A percentile compares a stretch with the other conserved stretches of the same genome.
These are phyloP conservation scores for Triops cancriformis DNA, from an alignment of 1,140 invertebrate genomes.

Conservation along the genomic window DNA sequence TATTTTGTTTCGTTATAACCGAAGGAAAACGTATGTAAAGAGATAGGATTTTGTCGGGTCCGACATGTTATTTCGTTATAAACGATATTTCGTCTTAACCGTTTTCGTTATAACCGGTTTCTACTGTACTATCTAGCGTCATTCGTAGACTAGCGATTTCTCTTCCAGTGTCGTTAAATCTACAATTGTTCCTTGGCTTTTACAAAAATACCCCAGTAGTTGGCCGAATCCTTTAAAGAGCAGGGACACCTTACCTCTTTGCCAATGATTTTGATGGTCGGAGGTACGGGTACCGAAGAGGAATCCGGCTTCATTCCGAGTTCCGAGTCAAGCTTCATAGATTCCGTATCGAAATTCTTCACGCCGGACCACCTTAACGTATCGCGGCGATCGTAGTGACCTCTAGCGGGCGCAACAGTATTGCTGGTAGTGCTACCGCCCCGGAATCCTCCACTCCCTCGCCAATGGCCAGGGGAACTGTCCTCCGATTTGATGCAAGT, in stretches of 20 bases:
- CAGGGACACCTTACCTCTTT: conserved; percentile 26
- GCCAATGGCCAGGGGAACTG: neutral
- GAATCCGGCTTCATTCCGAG: conserved; percentile 18
- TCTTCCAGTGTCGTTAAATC: too few species aligned
- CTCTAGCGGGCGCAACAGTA: neutral
- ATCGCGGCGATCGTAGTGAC: conserved; percentile 18
- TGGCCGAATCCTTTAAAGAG: too few species aligned
- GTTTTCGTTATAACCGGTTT: too few species aligned
- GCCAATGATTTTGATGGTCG: conserved; percentile 29
- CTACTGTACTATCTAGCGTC: too few species aligned
- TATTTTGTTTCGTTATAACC: too few species aligned
- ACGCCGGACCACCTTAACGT: conserved; percentile 24
- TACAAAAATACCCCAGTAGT: too few species aligned
- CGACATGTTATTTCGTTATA: too few species aligned
- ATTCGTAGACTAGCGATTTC: too few species aligned
- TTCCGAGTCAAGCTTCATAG: conserved; percentile 27
- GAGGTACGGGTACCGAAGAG: conserved; percentile 19
- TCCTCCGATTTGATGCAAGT: neutral
- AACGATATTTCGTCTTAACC: too few species aligned
- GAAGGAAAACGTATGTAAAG: too few species aligned
- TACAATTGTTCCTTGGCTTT: too few species aligned
- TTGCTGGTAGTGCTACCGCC: conserved; percentile 11
- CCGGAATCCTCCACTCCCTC: neutral
- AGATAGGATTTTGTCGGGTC: too few species aligned
- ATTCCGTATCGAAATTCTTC: conserved; percentile 28